Evolutionary conservation across 2,888 invertebrate genomes (phyloP).

Genomic region (Parthenolecanium corni): DNA sequence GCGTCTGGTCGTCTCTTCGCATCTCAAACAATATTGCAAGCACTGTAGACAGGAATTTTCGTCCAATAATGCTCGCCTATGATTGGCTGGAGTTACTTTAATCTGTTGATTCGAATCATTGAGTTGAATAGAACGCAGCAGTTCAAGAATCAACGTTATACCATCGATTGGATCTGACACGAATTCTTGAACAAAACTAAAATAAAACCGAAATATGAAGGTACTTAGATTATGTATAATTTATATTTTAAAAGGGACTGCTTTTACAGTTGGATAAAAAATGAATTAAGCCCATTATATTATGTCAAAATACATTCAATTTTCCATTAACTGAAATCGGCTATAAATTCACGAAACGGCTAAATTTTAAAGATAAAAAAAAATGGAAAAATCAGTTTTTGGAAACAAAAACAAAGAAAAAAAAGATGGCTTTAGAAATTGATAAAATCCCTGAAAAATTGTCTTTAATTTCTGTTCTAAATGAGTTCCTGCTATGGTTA

Average conservation of each 20-base stretch:
- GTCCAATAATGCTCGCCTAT: conserved; percentile 61
- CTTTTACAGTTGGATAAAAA: neutral
- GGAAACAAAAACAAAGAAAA: no score
- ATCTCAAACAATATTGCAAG: conserved; percentile 65
- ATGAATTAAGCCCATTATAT: neutral
- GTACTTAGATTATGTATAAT: no score
- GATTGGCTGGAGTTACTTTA: conserved; percentile 35
- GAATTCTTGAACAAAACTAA: conserved; percentile 87
- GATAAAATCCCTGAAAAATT: no score
- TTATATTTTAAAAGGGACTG: neutral
- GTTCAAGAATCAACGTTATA: conserved; percentile 67
- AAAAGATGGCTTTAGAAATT: no score
- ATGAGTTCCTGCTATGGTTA: no score
- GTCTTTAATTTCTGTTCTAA: no score
- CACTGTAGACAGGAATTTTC: conserved; percentile 84
- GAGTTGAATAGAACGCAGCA: conserved; percentile 72
- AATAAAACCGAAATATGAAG: no score
- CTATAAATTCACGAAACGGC: neutral
- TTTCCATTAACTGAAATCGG: neutral
- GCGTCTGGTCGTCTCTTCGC: conserved; percentile 64
- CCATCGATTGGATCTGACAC: conserved; percentile 79
- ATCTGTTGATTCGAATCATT: conserved; percentile 47
- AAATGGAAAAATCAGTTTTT: no score
- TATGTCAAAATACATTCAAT: neutral
- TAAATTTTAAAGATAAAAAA: no score